phyloP scores from a whole-genome alignment of 2,888 invertebrate species.

The Opisthograptis luteolata region DNA sequence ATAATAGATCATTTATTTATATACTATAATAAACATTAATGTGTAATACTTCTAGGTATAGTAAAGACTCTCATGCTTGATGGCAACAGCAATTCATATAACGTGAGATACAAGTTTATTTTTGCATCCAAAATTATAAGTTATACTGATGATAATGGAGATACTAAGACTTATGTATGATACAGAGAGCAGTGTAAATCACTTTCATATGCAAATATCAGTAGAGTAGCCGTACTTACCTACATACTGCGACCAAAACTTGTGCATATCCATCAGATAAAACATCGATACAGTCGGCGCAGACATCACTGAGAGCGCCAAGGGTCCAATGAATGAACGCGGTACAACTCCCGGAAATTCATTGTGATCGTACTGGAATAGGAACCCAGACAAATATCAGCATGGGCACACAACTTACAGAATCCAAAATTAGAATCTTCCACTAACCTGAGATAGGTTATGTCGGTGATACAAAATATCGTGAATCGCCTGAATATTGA shows the following conservation, averaged over 20 bases:
- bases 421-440: slow-evolving; percentile 78
- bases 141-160: too few relatives aligned
- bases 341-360: slow-evolving; percentile 99
- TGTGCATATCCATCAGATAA: slow-evolving; percentile 88
- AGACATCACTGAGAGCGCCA: slow-evolving; percentile 90
- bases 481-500: slow-evolving; percentile 99
- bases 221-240: slow-evolving; percentile 82
- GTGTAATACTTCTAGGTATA: too few relatives aligned
- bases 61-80: too few relatives aligned
- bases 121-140: too few relatives aligned
- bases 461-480: slow-evolving; percentile 95
- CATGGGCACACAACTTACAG: slow-evolving; percentile 47
- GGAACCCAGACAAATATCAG: slow-evolving; percentile 44
- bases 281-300: slow-evolving; percentile 89
- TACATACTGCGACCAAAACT: slow-evolving; percentile 95
- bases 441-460: slow-evolving; percentile 91
- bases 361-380: slow-evolving; percentile 96
- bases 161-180: too few relatives aligned
- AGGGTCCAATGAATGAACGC: slow-evolving; percentile 96
- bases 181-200: too few relatives aligned
- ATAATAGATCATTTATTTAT: too few relatives aligned
- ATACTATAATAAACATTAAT: too few relatives aligned
- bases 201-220: too few relatives aligned
- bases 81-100: too few relatives aligned
- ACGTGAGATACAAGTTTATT: too few relatives aligned